Evolutionary conservation across 2,113 vertebrate genomes (phyloP).

Genomic region (Aegypius monachus): DNA sequence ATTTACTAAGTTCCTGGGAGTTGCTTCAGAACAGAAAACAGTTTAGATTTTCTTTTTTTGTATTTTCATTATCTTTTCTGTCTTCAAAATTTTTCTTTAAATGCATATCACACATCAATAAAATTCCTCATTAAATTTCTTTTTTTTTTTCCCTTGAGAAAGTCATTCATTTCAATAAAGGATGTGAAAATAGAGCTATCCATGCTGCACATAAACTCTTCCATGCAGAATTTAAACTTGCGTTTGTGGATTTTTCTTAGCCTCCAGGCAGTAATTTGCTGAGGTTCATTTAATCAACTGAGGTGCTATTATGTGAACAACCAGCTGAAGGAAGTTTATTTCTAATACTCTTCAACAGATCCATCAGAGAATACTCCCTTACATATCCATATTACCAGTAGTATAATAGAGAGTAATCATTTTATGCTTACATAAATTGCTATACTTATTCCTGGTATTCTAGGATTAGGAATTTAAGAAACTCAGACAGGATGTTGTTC

Average conservation of each 20-base stretch:
- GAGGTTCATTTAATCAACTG: constrained; percentile 17
- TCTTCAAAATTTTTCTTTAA: background rate
- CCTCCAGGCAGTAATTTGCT: background rate
- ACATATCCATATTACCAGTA: background rate
- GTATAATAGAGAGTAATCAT: background rate
- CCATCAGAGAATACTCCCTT: background rate
- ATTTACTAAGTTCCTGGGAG: background rate
- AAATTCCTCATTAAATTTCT: background rate
- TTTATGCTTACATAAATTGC: background rate
- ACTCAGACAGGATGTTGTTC: background rate
- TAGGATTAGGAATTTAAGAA: background rate
- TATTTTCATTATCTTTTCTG: background rate
- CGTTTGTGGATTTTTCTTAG: background rate
- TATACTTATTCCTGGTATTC: background rate
- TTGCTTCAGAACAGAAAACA: background rate
- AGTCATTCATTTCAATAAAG: background rate
- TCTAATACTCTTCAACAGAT: background rate
- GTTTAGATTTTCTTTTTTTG: background rate
- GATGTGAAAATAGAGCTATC: background rate
- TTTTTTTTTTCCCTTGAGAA: background rate
- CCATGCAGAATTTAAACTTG: background rate
- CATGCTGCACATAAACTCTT: background rate
- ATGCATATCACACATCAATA: background rate
- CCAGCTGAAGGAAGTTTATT: background rate
- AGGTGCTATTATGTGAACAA: constrained; percentile 12